Conservation (phyloP, 1,140 invertebrate species). For the Bombus pascuorum region DNA sequence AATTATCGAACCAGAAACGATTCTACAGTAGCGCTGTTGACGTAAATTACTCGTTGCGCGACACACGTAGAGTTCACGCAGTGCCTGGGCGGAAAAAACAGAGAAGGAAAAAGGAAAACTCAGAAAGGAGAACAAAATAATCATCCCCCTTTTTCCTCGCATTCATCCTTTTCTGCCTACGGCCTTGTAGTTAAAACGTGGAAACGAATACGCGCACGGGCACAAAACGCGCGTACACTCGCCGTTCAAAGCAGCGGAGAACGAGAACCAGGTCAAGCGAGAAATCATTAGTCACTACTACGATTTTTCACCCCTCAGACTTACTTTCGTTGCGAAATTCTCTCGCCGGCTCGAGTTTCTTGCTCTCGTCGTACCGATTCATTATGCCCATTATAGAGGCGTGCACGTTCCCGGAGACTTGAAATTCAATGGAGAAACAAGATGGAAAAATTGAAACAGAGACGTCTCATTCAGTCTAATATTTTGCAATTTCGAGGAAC, state of each 20-base stretch:
- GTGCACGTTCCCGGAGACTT: background rate
- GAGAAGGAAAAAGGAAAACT: background rate
- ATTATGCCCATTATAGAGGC: slow-evolving; percentile 7
- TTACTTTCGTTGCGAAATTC: slow-evolving; percentile 33
- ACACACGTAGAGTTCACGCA: background rate
- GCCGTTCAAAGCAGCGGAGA: slow-evolving; percentile 31
- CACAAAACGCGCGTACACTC: slow-evolving; percentile 35
- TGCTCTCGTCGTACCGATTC: slow-evolving; percentile 8
- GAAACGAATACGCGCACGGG: slow-evolving; percentile 54
- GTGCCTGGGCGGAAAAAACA: background rate
- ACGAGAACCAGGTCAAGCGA: slow-evolving; percentile 70
- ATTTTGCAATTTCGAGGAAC: background rate
- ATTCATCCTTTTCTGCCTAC: slow-evolving; percentile 34
- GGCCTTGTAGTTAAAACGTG: slow-evolving; percentile 64
- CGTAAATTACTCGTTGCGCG: background rate
- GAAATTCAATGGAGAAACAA: background rate
- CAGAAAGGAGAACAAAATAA: background rate
- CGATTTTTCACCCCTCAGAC: slow-evolving; percentile 52
- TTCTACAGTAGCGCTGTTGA: background rate
- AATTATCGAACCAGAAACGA: background rate
- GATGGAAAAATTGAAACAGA: background rate
- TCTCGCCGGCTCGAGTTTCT: background rate
- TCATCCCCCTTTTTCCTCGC: slow-evolving; percentile 6
- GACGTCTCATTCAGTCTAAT: background rate
- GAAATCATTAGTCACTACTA: slow-evolving; percentile 74